These are phyloP conservation scores for Holocentrus rufus DNA, from an alignment of 2,797 vertebrate genomes.

Conservation along the genomic window DNA sequence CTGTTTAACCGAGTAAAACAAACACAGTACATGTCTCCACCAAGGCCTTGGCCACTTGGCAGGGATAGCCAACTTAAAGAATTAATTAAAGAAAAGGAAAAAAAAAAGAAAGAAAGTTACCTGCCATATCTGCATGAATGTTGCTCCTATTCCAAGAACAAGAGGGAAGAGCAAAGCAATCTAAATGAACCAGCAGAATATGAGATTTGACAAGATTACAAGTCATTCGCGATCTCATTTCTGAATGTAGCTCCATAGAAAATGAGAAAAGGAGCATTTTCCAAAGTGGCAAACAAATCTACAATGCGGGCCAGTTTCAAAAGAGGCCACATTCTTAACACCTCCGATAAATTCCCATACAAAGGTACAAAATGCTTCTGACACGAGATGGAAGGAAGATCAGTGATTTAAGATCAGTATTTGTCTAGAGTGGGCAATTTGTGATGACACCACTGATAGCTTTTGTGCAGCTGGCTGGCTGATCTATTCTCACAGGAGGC, in stretches of 20 bases:
- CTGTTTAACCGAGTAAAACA: background rate
- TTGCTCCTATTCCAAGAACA: background rate
- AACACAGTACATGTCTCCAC: conserved; percentile 9
- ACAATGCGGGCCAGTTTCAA: background rate
- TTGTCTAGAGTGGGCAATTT: conserved; percentile 14
- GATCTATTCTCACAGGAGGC: conserved; percentile 5
- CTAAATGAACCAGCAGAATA: background rate
- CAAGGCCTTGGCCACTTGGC: background rate
- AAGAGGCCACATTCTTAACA: background rate
- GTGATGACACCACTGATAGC: conserved; percentile 39
- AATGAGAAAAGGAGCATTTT: background rate
- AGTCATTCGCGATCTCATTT: background rate
- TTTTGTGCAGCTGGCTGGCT: conserved; percentile 40
- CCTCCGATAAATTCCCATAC: background rate
- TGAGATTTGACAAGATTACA: background rate
- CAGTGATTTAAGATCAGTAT: conserved; percentile 7
- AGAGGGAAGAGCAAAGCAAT: background rate
- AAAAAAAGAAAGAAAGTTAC: background rate
- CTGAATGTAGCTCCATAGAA: background rate
- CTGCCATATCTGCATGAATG: background rate
- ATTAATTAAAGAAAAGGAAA: background rate
- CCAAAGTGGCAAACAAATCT: background rate
- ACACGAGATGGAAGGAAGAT: background rate
- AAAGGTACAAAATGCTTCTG: background rate
- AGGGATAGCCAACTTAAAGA: background rate